phyloP scores from a whole-genome alignment of 2,888 invertebrate species.

The Lepidocyrtoides sp. region DNA sequence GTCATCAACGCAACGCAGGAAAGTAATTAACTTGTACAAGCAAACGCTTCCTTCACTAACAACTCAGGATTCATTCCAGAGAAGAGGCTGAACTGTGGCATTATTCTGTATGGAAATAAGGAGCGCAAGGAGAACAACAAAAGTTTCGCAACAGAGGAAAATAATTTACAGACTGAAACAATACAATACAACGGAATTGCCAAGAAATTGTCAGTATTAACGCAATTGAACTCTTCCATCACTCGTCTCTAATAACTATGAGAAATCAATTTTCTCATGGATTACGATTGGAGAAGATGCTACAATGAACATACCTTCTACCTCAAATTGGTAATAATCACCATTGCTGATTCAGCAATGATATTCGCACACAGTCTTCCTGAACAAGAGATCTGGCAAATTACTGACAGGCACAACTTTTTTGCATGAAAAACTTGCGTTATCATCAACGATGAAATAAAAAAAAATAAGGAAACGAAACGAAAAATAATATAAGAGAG shows the following conservation, averaged over 20 bases:
- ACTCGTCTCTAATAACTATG: background rate
- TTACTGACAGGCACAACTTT: background rate
- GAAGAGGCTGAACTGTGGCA: background rate
- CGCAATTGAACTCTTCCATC: slow-evolving; percentile 32
- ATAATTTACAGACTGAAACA: background rate
- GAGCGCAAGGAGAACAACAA: background rate
- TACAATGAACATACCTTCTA: background rate
- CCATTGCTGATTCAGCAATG: background rate
- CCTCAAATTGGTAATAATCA: background rate
- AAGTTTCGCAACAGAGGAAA: background rate
- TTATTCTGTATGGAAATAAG: background rate
- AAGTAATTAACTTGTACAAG: slow-evolving; percentile 47
- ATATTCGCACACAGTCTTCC: background rate
- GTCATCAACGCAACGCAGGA: slow-evolving; percentile 22
- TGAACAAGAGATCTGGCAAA: background rate
- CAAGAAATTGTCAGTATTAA: slow-evolving; percentile 67
- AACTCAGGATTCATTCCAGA: slow-evolving; percentile 16
- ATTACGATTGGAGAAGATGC: background rate
- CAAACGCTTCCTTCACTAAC: slow-evolving; percentile 16
- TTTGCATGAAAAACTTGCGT: background rate
- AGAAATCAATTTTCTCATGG: slow-evolving; percentile 2
- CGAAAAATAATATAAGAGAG: background rate
- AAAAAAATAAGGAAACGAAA: background rate
- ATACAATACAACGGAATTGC: slow-evolving; percentile 51
- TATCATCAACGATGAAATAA: background rate